A percentile compares a stretch with the other conserved stretches of the same genome.
These are phyloP conservation scores for Andricus grossulariae DNA, from an alignment of 1,140 invertebrate species.

Conservation along the genomic window DNA sequence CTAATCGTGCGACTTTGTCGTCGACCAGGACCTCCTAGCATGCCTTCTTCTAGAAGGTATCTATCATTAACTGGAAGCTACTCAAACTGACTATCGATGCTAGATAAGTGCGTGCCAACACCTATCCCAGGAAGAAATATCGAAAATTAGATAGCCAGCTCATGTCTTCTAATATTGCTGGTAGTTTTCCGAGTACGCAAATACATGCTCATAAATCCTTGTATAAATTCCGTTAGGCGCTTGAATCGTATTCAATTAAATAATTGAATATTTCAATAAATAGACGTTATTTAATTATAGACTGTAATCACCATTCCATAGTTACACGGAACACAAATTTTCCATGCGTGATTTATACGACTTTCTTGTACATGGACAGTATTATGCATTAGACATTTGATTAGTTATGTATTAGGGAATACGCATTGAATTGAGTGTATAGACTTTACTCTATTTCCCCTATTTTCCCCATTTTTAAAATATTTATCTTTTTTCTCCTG, in stretches of 20 bases:
- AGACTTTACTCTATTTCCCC: too few species aligned
- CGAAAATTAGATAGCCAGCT: slow-evolving; percentile 5
- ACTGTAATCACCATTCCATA: background rate
- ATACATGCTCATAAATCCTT: slow-evolving; percentile 7
- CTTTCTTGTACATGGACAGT: background rate
- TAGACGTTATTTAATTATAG: slow-evolving; percentile 16
- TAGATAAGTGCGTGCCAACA: slow-evolving; percentile 12
- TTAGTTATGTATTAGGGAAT: background rate
- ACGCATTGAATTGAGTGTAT: background rate
- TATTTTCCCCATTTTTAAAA: too few species aligned
- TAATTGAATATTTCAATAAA: slow-evolving; percentile 15
- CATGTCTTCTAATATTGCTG: slow-evolving; percentile 19
- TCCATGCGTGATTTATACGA: background rate
- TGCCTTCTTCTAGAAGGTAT: slow-evolving; percentile 38
- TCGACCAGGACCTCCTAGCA: slow-evolving; percentile 51
- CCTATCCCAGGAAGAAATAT: slow-evolving; percentile 20
- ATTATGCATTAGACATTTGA: background rate
- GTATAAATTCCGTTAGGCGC: slow-evolving; percentile 2
- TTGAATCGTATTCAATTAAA: slow-evolving; percentile 11
- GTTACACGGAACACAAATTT: background rate
- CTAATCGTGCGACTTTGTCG: slow-evolving; percentile 47
- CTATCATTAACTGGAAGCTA: slow-evolving; percentile 47
- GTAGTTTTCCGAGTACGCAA: background rate
- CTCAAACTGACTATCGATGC: slow-evolving; percentile 17
- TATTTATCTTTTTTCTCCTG: too few species aligned